Base-by-base conservation (phyloP, 2,113 vertebrate genomes). In the Galemys pyrenaicus region DNA sequence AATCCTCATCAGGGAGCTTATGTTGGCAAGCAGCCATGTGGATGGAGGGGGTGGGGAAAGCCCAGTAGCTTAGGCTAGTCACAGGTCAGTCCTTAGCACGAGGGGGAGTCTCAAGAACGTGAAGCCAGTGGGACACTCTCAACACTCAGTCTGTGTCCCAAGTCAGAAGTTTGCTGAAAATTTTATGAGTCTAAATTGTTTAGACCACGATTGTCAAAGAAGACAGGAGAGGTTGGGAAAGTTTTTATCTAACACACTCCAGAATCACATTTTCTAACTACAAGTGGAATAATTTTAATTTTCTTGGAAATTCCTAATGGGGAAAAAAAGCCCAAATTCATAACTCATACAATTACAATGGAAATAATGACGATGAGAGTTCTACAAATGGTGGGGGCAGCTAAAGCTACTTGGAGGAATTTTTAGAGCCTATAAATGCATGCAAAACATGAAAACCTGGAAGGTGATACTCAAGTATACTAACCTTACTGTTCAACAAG, bases 1-100 rank as follows among this genome's bases (percentile, higher is more conserved):
- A 10, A 3, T 92, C 26, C 73, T 95, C 84, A 81, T 96, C 82
- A 78, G 92, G 71, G 94, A 95, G 26, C 30, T 97, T 15, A 87
- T 94, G 92, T 79, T 96, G 39, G 94, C 95, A 19, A 95, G 88
- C 56, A 88, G 0, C 37, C 91, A 17, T 10, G 17, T 77, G 62
- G 78, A 5, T 20, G 67, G 81, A 58, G 88, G n/a, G 35, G 37
- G 16, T 0, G 37, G 49, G n/a, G 64, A 87, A 39, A 95, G 78
- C 58, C 92, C 88, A 3, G 8, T 56, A 37, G 87, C 64, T 26
- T 87, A 62, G 62, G 37, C 41, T 8, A 3, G 13, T 22, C 54
- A n/a, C 37, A 54, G 10, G 37, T 60, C 20, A n/a, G 10, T 6
- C 9, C 39, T n/a, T n/a, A n/a, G n/a, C n/a, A n/a, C n/a, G n/a